These are phyloP conservation scores for Meganola albula DNA, from an alignment of 2,888 invertebrate species.

Conservation along the genomic window DNA sequence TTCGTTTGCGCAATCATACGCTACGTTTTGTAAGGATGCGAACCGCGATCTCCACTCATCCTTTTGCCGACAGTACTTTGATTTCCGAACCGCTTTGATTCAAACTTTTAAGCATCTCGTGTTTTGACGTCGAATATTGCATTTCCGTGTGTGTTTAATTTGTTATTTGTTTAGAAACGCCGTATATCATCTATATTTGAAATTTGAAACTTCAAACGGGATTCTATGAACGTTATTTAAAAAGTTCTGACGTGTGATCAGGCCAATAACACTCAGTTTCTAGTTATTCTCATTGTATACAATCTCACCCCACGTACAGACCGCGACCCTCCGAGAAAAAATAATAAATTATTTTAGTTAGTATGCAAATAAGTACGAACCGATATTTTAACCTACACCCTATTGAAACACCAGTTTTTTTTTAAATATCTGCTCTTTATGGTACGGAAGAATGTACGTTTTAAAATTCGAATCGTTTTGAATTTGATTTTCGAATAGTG, in stretches of 20 bases:
- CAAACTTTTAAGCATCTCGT: conserved; percentile 68
- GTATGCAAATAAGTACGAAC: conserved; percentile 74
- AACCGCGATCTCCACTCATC: conserved; percentile 45
- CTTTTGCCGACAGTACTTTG: conserved; percentile 68
- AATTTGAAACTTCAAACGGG: conserved; percentile 42
- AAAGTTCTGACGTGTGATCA: conserved; percentile 53
- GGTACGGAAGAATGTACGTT: conserved; percentile 49
- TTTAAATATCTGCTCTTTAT: conserved; percentile 60
- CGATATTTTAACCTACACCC: conserved; percentile 75
- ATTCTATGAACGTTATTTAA: conserved; percentile 49
- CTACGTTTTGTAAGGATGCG: conserved; percentile 69
- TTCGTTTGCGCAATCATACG: conserved; percentile 67
- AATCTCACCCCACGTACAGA: conserved; percentile 57
- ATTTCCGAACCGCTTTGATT: conserved; percentile 72
- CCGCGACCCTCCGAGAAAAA: conserved; percentile 70
- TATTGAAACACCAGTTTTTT: conserved; percentile 60
- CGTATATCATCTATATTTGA: conserved; percentile 41
- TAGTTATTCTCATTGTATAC: conserved; percentile 67
- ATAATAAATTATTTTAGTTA: conserved; percentile 79
- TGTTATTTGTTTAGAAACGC: conserved; percentile 57
- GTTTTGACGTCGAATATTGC: conserved; percentile 70
- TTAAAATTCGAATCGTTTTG: conserved; percentile 24
- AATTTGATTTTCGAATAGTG: conserved; percentile 14
- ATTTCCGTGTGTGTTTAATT: conserved; percentile 63
- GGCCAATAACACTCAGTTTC: conserved; percentile 72